A percentile compares a stretch with the other conserved stretches of the same genome.
Conservation (phyloP, 2,888 invertebrate species). For the Epinotia nisella region DNA sequence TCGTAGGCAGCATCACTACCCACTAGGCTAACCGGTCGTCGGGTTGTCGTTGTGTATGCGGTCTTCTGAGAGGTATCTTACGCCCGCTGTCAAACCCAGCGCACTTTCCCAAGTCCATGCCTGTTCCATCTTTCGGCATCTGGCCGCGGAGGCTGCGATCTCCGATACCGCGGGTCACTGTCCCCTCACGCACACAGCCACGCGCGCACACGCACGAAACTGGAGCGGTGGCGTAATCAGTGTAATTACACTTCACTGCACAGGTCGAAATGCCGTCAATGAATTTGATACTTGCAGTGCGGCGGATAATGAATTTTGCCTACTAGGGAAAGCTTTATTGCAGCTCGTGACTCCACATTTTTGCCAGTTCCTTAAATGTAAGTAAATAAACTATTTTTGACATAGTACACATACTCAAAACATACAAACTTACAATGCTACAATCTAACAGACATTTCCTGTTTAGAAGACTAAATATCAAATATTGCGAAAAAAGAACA, state of each 20-base stretch:
- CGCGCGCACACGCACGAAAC: slow-evolving; percentile 53
- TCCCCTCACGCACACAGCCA: slow-evolving; percentile 67
- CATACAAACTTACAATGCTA: too few relatives aligned
- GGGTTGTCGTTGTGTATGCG: too few relatives aligned
- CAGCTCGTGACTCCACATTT: neutral
- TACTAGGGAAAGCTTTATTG: slow-evolving; percentile 9
- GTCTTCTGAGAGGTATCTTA: too few relatives aligned
- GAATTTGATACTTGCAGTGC: slow-evolving; percentile 18
- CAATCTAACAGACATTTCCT: too few relatives aligned
- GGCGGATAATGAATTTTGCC: neutral
- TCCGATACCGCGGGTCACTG: slow-evolving; percentile 80
- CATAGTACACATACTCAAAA: too few relatives aligned
- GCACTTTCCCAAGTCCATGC: slow-evolving; percentile 57
- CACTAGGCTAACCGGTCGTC: too few relatives aligned
- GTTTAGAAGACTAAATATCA: too few relatives aligned
- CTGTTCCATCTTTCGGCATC: slow-evolving; percentile 83
- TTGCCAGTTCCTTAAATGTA: neutral
- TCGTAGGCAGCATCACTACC: too few relatives aligned
- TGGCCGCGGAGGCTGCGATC: slow-evolving; percentile 84
- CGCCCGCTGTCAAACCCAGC: neutral
- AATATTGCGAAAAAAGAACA: too few relatives aligned
- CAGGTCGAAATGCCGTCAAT: slow-evolving; percentile 37
- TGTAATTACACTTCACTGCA: slow-evolving; percentile 44
- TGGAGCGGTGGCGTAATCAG: slow-evolving; percentile 53
- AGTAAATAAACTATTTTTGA: too few relatives aligned